Evolutionary conservation across 2,797 vertebrate genomes (phyloP).

Genomic region (Aselliscus stoliczkanus): DNA sequence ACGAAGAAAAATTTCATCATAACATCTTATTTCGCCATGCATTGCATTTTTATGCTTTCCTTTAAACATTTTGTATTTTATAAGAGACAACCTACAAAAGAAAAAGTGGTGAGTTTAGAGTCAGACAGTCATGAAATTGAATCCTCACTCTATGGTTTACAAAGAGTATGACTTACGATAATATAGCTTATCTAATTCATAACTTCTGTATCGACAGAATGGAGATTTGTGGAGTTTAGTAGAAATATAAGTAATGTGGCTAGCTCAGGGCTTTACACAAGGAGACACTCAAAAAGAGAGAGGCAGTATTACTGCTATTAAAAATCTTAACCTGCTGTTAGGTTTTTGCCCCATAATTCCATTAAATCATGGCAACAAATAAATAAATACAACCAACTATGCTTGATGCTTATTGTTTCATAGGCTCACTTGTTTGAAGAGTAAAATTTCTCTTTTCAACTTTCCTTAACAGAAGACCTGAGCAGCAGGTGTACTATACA

Average conservation of each 20-base stretch:
- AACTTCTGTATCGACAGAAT: not conserved
- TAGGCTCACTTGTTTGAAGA: constrained; percentile 54
- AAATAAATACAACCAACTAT: not conserved
- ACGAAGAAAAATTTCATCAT: not conserved
- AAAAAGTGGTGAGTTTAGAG: not conserved
- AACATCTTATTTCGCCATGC: not conserved
- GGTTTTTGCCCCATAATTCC: not conserved
- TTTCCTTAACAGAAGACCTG: not conserved
- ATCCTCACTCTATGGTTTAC: not conserved
- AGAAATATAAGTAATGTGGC: not conserved
- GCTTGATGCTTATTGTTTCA: constrained; percentile 45
- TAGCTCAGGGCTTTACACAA: not conserved
- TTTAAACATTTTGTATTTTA: not conserved
- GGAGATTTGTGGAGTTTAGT: not conserved
- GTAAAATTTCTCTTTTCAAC: constrained; percentile 36
- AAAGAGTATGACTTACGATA: not conserved
- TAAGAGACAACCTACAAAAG: not conserved
- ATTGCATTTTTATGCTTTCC: not conserved
- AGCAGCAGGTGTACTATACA: not conserved
- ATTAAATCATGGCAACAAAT: not conserved
- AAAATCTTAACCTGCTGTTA: not conserved
- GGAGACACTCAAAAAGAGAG: not conserved
- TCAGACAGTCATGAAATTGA: not conserved
- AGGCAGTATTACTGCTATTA: not conserved
- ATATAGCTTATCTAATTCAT: not conserved